Evolutionary conservation across 2,888 invertebrate genomes (phyloP).

Genomic region (Pseudococcus jackbeardsleyi): DNA sequence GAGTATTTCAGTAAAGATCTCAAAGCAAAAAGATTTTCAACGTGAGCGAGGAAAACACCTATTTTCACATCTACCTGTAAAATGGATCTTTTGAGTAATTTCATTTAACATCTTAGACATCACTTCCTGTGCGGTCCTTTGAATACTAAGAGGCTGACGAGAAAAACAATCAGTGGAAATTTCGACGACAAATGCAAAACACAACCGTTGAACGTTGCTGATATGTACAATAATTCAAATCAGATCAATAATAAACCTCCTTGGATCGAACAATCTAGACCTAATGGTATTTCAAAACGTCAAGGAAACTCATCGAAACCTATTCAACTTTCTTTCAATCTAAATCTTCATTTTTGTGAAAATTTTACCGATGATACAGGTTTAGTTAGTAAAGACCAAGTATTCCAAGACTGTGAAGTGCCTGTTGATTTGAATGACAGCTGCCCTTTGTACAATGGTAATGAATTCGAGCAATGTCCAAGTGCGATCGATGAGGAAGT

Average conservation of each 20-base stretch:
- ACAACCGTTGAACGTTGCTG: background rate
- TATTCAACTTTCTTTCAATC: background rate
- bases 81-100: background rate
- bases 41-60: background rate
- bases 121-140: slow-evolving; percentile 15
- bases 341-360: background rate
- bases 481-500: background rate
- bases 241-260: background rate
- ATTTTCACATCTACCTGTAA: background rate
- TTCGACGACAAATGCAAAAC: background rate
- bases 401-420: background rate
- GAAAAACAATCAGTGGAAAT: background rate
- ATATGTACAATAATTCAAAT: slow-evolving; percentile 17
- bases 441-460: slow-evolving; percentile 20
- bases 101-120: background rate
- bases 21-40: background rate
- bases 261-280: background rate
- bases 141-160: slow-evolving; percentile 2
- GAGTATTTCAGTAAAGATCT: background rate
- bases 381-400: background rate
- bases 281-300: background rate
- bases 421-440: background rate
- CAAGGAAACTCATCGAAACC: background rate
- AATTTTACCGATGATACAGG: background rate
- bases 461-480: background rate